These are phyloP conservation scores for Heterotis niloticus DNA, from an alignment of 2,113 vertebrate genomes.

Conservation along the genomic window DNA sequence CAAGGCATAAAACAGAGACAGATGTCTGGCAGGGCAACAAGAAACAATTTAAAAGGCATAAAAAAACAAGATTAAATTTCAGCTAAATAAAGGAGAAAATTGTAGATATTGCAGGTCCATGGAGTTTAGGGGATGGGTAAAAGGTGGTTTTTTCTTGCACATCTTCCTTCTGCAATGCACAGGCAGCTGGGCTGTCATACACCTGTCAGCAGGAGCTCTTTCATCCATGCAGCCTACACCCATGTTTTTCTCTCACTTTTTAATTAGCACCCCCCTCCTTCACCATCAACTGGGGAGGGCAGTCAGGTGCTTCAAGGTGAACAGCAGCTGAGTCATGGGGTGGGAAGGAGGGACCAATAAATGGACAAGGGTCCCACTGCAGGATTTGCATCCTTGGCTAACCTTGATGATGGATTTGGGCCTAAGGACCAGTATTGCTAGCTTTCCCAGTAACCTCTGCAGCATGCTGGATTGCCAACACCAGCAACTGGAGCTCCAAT, in stretches of 20 bases:
- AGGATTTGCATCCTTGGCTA: too few relatives aligned
- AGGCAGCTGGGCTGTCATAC: background rate
- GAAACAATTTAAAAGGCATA: slow-evolving; percentile 19
- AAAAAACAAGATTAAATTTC: slow-evolving; percentile 23
- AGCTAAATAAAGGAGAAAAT: slow-evolving; percentile 32
- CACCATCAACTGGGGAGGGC: background rate
- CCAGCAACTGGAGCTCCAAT: too few relatives aligned
- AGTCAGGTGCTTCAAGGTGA: too few relatives aligned
- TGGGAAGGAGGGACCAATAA: too few relatives aligned
- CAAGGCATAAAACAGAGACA: slow-evolving; percentile 28
- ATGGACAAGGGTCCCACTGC: too few relatives aligned
- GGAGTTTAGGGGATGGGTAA: background rate
- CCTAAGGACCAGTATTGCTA: too few relatives aligned
- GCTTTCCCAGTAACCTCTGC: too few relatives aligned
- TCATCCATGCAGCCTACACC: background rate
- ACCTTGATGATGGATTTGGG: too few relatives aligned
- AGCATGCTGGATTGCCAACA: too few relatives aligned
- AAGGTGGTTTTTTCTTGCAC: background rate
- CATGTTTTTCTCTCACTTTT: background rate
- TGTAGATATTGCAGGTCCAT: background rate
- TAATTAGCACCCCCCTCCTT: background rate
- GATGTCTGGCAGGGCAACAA: slow-evolving; percentile 29
- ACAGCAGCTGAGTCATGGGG: background rate
- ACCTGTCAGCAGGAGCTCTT: background rate
- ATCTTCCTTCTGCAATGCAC: background rate